These are phyloP conservation scores for Cheumatopsyche charites DNA, from an alignment of 1,140 invertebrate species.

Conservation along the genomic window DNA sequence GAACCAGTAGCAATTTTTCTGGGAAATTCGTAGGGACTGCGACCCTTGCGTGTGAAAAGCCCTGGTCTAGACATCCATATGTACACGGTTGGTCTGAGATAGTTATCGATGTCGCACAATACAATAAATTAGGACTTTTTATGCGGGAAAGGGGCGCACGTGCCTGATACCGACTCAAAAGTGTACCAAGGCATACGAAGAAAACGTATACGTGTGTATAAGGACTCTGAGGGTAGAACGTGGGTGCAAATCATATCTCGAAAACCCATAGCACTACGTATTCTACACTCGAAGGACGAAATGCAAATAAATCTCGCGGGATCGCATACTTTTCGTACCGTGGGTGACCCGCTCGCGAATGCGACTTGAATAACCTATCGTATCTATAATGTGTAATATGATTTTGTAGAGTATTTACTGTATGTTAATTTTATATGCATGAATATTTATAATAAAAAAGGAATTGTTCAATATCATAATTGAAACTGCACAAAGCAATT, in stretches of 20 bases:
- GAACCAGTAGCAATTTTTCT: background rate
- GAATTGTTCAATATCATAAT: too few species aligned
- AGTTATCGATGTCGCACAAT: conserved; percentile 46
- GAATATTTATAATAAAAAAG: too few species aligned
- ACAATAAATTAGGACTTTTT: conserved; percentile 47
- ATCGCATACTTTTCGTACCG: conserved; percentile 11
- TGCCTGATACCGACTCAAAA: background rate
- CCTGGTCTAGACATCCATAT: conserved; percentile 36
- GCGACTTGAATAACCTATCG: too few species aligned
- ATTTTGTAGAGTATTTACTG: too few species aligned
- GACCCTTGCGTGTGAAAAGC: background rate
- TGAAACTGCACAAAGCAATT: too few species aligned
- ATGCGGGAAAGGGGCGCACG: conserved; percentile 15
- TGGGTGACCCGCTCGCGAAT: background rate
- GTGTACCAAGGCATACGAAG: background rate
- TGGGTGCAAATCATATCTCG: conserved; percentile 18
- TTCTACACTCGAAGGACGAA: conserved; percentile 1
- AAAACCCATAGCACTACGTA: conserved; percentile 19
- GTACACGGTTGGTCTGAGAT: conserved; percentile 31
- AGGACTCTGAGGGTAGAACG: background rate
- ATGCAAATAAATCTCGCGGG: conserved; percentile 10
- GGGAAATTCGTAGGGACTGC: conserved; percentile 2
- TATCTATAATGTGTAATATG: too few species aligned
- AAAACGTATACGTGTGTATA: background rate
- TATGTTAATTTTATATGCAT: too few species aligned